Evolutionary conservation across 2,113 vertebrate species (phyloP), one percentile per base, ranked within the genome.

Genomic region (Macquaria ambigua): DNA sequence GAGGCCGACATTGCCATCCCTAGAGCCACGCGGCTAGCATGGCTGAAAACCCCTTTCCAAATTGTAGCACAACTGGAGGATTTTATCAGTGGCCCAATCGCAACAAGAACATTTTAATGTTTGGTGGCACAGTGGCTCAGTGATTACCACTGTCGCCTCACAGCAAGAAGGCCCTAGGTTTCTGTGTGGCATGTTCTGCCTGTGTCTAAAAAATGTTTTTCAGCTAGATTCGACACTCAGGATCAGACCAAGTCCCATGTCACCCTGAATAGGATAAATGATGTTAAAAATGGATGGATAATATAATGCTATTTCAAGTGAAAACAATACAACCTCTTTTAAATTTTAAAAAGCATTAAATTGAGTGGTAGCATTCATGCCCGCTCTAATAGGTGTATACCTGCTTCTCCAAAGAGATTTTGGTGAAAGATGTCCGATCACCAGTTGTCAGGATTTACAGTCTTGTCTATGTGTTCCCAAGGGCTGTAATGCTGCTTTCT

Each of bases 371-470:
- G 21, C 28, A 5, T 68, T 28, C 39, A 15, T 55, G 56, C 18
- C 28, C 10, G 20, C 8, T 52, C 15, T 6, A 8, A 23, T 25
- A 7, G 23, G 53, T 52, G 16, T 50, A 7, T 59, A 25, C 15
- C 50, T 75, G 72, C 53, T 43, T 62, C n/a, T 68, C 46, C 50
- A 68, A 15, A 50, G 25, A 67, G 21, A 50, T 46, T 66, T 37
- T 12, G 20, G 34, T 34, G 34, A 67, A 16, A 25, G 46, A 74
- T 16, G 34, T 41, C 53, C 0, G 7, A 11, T 37, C 39, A 34
- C 50, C 37, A 46, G 41, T 28, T 52, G 55, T 41, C 50, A 70
- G 71, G 81, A 68, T 71, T 66, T 53, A 62, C 64, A 12, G 28
- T 20, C 73, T 6, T 20, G 28, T 41, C 63, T 21, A 3, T 63